Percentiles rank a stretch among this genome's conserved stretches.
Conservation (phyloP, 2,113 vertebrate species). For the Grammomys dolichurus region DNA sequence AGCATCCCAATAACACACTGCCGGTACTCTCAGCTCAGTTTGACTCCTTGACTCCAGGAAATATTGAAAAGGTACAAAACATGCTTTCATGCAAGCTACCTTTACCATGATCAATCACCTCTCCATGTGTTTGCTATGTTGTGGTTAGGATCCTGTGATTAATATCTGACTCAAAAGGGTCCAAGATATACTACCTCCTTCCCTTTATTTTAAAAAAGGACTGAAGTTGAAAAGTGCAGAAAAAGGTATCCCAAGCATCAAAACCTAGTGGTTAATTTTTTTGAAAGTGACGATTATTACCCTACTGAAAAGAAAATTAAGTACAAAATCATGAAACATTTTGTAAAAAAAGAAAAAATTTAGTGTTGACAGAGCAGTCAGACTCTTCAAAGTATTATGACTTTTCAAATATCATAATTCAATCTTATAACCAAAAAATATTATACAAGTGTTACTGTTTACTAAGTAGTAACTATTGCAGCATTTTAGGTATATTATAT, state of each 20-base stretch:
- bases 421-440: not conserved
- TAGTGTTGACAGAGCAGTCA: constrained; percentile 6
- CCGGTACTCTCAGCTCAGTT: constrained; percentile 54
- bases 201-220: not conserved
- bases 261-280: constrained; percentile 27
- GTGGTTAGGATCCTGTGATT: constrained; percentile 2
- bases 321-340: not conserved
- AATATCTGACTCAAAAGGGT: not conserved
- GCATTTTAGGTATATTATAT: not conserved
- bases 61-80: constrained; percentile 49
- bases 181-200: not conserved
- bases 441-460: not conserved
- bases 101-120: constrained; percentile 53
- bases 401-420: not conserved
- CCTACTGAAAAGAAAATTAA: constrained; percentile 53
- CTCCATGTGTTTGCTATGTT: not conserved
- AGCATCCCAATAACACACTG: constrained; percentile 62
- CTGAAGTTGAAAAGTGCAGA: constrained; percentile 28
- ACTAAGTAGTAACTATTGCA: not conserved
- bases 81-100: constrained; percentile 54
- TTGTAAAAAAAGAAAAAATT: not conserved
- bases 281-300: not conserved
- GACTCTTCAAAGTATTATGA: not conserved
- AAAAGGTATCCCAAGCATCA: constrained; percentile 22
- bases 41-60: constrained; percentile 71